Percentiles rank a stretch among this genome's conserved stretches.
Conservation (phyloP, 1,140 invertebrate genomes). For the Aphis craccivora region DNA sequence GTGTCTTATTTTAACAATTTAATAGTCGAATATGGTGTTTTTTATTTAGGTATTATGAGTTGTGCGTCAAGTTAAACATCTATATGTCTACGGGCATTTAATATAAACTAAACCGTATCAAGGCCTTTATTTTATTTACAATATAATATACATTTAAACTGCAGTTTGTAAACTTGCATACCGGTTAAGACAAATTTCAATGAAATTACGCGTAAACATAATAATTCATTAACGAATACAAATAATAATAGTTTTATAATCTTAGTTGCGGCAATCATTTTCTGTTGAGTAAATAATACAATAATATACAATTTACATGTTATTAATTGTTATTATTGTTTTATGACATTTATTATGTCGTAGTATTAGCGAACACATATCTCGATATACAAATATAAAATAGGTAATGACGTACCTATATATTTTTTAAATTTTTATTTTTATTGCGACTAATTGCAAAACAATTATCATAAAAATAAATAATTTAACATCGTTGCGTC, state of each 20-base stretch:
- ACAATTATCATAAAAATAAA: background rate
- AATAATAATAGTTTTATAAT: background rate
- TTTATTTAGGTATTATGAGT: background rate
- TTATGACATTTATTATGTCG: background rate
- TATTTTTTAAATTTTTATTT: conserved; percentile 17
- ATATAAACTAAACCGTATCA: background rate
- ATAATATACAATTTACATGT: background rate
- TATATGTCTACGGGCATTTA: background rate
- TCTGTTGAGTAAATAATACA: background rate
- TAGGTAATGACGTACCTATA: background rate
- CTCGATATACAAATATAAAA: background rate
- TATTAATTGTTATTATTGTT: background rate
- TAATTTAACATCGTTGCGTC: background rate
- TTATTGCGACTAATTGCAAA: background rate
- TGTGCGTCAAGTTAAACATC: background rate
- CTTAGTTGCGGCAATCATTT: background rate
- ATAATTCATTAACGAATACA: background rate
- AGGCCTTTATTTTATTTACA: background rate
- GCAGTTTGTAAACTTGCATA: background rate
- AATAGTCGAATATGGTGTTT: background rate
- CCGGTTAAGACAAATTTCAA: background rate
- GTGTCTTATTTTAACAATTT: background rate
- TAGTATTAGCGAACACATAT: background rate
- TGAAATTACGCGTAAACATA: background rate
- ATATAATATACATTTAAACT: background rate